Conservation (phyloP, 2,113 vertebrate species). For the Ailurus styani region DNA sequence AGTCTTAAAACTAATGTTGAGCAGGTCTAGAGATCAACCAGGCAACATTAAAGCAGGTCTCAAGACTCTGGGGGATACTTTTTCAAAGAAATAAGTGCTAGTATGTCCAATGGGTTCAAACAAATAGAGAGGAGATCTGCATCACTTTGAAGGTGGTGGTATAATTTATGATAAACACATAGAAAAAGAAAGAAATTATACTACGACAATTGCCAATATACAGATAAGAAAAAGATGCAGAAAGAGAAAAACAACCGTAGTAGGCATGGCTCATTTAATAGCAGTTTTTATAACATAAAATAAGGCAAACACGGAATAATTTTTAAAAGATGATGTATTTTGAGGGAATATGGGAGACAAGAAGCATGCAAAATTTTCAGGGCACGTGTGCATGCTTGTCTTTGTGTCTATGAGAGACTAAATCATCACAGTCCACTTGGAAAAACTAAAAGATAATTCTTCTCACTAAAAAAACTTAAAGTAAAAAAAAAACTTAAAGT, state of each 20-base stretch:
- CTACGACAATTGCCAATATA: not conserved
- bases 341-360: not conserved
- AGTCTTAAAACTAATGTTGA: not conserved
- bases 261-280: not conserved
- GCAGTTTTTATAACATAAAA: not conserved
- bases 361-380: not conserved
- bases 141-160: not conserved
- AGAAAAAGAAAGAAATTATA: not conserved
- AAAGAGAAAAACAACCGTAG: not conserved
- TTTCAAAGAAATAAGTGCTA: not conserved
- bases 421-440: not conserved
- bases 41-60: not conserved
- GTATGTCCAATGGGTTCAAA: not conserved
- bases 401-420: not conserved
- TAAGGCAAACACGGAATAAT: not conserved
- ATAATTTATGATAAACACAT: not conserved
- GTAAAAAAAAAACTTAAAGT: not conserved
- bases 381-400: fast-evolving
- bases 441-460: not conserved
- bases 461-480: not conserved
- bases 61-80: not conserved
- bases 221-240: not conserved
- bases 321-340: not conserved
- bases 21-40: not conserved
- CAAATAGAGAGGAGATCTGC: not conserved